Conservation (phyloP, 2,113 vertebrate genomes). For the Mohoua ochrocephala region DNA sequence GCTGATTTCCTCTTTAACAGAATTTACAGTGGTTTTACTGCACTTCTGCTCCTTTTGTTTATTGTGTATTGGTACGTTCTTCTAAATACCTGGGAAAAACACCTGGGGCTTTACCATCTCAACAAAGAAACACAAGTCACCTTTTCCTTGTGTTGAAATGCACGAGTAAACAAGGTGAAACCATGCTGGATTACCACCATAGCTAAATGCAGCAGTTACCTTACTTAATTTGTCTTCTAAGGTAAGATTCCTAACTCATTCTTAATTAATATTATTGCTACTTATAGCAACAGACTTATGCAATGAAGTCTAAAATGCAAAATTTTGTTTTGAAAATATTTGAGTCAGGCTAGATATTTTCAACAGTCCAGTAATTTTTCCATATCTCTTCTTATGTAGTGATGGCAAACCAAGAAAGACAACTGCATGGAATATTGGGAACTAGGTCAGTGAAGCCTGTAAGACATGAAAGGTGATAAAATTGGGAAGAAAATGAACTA, state of each 20-base stretch:
- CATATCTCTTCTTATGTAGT: not conserved
- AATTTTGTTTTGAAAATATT: not conserved
- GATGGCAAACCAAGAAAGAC: not conserved
- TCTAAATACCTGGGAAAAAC: not conserved
- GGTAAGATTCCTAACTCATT: not conserved
- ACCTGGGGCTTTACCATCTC: not conserved
- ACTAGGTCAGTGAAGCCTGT: not conserved
- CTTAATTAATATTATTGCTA: not conserved
- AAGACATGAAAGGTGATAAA: not conserved
- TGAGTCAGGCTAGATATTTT: not conserved
- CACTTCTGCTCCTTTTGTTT: not conserved
- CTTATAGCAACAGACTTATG: not conserved
- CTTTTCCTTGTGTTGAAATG: not conserved
- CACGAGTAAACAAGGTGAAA: not conserved
- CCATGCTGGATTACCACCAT: not conserved
- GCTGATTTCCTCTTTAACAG: not conserved
- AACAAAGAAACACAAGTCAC: not conserved
- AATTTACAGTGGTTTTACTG: not conserved
- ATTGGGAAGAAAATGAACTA: not conserved
- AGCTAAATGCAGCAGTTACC: not conserved
- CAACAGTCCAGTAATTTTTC: not conserved
- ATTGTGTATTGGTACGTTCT: not conserved
- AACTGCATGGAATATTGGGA: not conserved
- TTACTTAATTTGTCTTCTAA: not conserved
- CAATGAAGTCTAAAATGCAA: not conserved